phyloP scores from a whole-genome alignment of 2,113 vertebrate genomes.

The Aphyosemion australe region DNA sequence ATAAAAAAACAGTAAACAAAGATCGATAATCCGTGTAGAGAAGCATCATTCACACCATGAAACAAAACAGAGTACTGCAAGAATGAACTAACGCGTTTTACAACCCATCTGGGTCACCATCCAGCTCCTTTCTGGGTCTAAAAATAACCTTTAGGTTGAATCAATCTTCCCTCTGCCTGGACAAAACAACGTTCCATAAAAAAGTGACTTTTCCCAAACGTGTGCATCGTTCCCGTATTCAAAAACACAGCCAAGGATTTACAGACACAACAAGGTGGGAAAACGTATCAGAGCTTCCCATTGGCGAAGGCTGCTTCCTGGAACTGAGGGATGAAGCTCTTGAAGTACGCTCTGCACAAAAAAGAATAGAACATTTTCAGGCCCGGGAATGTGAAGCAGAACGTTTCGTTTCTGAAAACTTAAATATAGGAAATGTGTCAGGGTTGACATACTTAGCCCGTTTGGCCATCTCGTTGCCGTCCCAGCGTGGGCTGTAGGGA shows the following conservation, averaged over 20 bases:
- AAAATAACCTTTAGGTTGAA: slow-evolving; percentile 15
- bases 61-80: slow-evolving; percentile 11
- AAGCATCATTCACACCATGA: neutral
- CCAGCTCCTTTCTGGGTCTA: slow-evolving; percentile 17
- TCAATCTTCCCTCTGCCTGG: neutral
- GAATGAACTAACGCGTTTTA: neutral
- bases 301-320: slow-evolving; percentile 98
- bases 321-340: slow-evolving; percentile 97
- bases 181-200: slow-evolving; percentile 6
- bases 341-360: slow-evolving; percentile 89
- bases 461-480: slow-evolving; percentile 99
- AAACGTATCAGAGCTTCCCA: slow-evolving; percentile 88
- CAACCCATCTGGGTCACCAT: neutral
- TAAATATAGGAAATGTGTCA: too few relatives aligned
- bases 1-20: slow-evolving; percentile 13
- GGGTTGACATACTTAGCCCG: slow-evolving; percentile 92
- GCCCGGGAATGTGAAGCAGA: neutral
- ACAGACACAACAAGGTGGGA: slow-evolving; percentile 38
- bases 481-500: slow-evolving; percentile 98
- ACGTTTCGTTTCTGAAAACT: neutral
- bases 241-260: slow-evolving; percentile 16
- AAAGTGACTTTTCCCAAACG: neutral
- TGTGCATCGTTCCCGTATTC: slow-evolving; percentile 12
- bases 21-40: neutral
- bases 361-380: slow-evolving; percentile 4